Conservation (phyloP, 2,113 vertebrate species). For the Tragelaphus strepsiceros region DNA sequence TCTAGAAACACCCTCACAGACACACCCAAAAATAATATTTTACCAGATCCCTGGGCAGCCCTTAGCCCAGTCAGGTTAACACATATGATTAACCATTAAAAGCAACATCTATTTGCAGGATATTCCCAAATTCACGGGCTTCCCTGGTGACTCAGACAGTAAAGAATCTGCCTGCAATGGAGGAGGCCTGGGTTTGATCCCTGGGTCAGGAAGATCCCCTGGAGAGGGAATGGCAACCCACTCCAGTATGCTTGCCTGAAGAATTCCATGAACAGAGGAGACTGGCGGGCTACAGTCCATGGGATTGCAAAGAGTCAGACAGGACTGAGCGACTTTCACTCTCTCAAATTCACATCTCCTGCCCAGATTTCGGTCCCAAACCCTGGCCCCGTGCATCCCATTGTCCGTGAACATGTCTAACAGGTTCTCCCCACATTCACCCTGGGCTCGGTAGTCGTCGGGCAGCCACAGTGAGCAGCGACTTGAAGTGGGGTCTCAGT, state of each 20-base stretch:
- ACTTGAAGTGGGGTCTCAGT: neutral
- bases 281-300: neutral
- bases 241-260: neutral
- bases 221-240: neutral
- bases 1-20: neutral
- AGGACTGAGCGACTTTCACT: neutral
- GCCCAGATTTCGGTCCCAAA: neutral
- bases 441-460: neutral
- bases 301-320: neutral
- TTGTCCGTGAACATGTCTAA: neutral
- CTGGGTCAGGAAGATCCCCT: neutral
- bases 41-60: neutral
- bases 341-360: neutral
- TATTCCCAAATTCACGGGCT: neutral
- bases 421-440: neutral
- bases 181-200: neutral
- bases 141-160: neutral
- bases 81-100: neutral
- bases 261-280: neutral
- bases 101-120: neutral
- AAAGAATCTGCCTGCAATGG: neutral
- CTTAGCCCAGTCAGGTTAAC: neutral
- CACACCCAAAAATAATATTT: neutral
- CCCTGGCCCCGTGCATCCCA: neutral
- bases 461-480: neutral